Evolutionary conservation across 2,888 invertebrate species (phyloP), one percentile per base, ranked within the genome.

Genomic region (Synergus laeviventris): DNA sequence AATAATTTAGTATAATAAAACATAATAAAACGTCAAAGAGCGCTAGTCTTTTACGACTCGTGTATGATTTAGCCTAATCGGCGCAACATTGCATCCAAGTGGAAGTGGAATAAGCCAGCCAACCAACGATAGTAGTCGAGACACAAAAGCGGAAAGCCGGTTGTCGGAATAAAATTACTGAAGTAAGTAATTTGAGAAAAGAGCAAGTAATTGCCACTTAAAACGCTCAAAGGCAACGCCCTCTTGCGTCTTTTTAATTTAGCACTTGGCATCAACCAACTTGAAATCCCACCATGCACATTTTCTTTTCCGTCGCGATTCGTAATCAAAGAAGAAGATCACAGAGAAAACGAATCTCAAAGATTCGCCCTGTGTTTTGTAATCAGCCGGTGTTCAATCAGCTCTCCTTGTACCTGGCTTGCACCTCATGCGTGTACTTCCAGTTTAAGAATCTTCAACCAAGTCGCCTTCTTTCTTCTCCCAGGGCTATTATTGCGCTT

Each of bases 131-230:
- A 45, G 73, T 73, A 70, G 24, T 66, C 14, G 21, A n/a, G 31
- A 49, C 24, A 36, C n/a, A 70, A 49, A 49, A 49, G n/a, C 24
- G 16, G 45, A 31, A 11, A 70, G 31, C 14, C 49, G 49, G n/a
- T 45, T 24, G 14, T 39, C 66, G 77, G 81, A 83, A 85, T 85
- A 83, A 87, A 87, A 86, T 87, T 85, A 86, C 82, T 82, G 81
- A 81, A 85, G 87, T 85, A 84, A 86, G 84, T 87, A 87, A 87
- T 87, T 87, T 76, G 81, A 80, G 85, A 85, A 85, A 83, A 82
- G 82, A 78, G 81, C 79, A 82, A 83, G 87, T 88, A 87, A 87
- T 87, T 87, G 86, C 85, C 88, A 87, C 87, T 88, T 83, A 82
- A 81, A 86, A 83, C 78, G 81, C 79, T 87, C 87, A 87, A 87